Evolutionary conservation across 2,113 vertebrate species (phyloP), one percentile per base, ranked within the genome.

Genomic region (Pantherophis guttatus): DNA sequence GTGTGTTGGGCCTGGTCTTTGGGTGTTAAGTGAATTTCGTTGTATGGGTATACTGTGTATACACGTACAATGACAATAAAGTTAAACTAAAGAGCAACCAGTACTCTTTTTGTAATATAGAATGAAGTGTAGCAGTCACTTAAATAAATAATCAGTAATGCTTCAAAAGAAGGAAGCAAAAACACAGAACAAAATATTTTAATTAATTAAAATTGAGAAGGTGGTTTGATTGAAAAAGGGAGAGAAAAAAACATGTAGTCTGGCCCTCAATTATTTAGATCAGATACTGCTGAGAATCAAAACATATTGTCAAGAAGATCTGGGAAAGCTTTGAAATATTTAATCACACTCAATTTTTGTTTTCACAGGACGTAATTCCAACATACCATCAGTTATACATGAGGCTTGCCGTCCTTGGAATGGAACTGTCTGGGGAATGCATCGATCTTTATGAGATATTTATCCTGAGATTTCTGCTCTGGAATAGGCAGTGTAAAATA

Each of bases 391-490:
- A 88, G 59, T 44, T 92, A 92, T 15, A 55, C n/a, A 92, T 92
- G 65, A 52, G 26, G 86, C 29, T 65, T 88, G 57, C 29, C 0
- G 24, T 70, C 86, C 50, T 50, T 33, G 24, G 58, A 55, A 75
- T 54, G 54, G 39, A 70, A 29, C 23, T 92, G 86, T 70, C 59
- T 88, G 10, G 86, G 50, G 91, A 88, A 88, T 24, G 19, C 52
- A 88, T 88, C 59, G 70, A 92, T 92, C 91, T 88, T 88, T 75
- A 88, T 88, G 39, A 62, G n/a, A 33, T 70, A 70, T 70, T 33
- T 70, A 70, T 70, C n/a, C 59, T 70, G 86, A 86, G 59, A 54
- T 75, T 17, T 48, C 91, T 92, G 59, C 55, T 50, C 52, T 17
- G 59, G 17, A 81, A 81, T 44, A 81, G 75, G 33, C 75, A 44